phyloP scores from a whole-genome alignment of 2,113 vertebrate species.

The Willisornis vidua region DNA sequence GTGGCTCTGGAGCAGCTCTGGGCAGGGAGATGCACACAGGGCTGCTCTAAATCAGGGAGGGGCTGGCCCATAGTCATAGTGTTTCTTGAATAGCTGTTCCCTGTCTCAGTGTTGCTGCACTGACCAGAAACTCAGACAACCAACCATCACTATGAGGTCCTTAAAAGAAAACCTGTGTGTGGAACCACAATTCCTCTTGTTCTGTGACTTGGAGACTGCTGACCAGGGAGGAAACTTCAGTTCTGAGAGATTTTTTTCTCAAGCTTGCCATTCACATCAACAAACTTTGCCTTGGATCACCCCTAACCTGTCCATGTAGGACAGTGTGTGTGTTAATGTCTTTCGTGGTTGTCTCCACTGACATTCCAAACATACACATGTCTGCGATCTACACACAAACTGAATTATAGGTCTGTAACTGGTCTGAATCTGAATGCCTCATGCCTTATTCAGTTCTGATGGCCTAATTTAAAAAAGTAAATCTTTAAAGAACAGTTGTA shows the following conservation, averaged over 20 bases:
- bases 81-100: not conserved
- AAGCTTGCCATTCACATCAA: not conserved
- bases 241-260: not conserved
- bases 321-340: not conserved
- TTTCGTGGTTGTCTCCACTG: not conserved
- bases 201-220: not conserved
- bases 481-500: not conserved
- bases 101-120: not conserved
- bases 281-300: not conserved
- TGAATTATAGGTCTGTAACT: not conserved
- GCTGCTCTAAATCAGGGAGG: conserved; percentile 1
- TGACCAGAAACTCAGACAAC: not conserved
- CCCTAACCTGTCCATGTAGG: not conserved
- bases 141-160: fast-evolving
- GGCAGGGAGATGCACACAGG: not conserved
- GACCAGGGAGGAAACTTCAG: not conserved
- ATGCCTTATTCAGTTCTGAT: not conserved
- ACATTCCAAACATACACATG: not conserved
- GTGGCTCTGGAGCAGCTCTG: not conserved
- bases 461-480: not conserved
- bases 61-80: fast-evolving
- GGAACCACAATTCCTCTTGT: not conserved
- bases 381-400: not conserved
- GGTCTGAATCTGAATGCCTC: not conserved
- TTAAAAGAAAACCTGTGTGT: not conserved